Base-by-base conservation (phyloP, 2,113 vertebrate species). In the Dasyurus viverrinus region DNA sequence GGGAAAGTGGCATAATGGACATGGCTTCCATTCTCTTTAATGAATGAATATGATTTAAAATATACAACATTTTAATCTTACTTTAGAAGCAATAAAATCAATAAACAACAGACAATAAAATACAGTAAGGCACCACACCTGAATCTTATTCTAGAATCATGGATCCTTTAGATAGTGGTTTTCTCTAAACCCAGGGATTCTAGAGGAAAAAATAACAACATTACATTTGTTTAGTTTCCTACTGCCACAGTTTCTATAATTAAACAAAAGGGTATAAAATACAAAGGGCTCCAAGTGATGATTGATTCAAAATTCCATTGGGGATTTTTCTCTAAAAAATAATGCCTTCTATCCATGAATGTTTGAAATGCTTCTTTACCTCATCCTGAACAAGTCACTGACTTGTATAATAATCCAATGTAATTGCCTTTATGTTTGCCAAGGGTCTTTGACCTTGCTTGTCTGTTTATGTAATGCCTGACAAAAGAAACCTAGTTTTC, bases 401-500 rank as follows among this genome's bases (percentile, higher is more conserved):
- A 91, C 30, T 55, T 9, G 50, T 2, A 6, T 22, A 92, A 92
- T 4, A 26, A 36, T 89, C 57, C 92, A 92, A 90, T 22, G 27
- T 68, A 50, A 92, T 89, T 30, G 19, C 46, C 91, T 94, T 52
- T 53, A 22, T 53, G 25, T 22, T 24, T 48, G 48, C 55, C 89
- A 54, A 95, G 92, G 30, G 46, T 68, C 90, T 92, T 95, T 55
- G 54, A 53, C 91, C 52, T 95, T 30, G 54, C 36, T 48, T 95
- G 1, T 46, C 91, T 89, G 1, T 76, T 92, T 89, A 53, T 48
- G 36, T 94, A 90, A 93, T 95, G 93, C 68, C 53, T 89, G 53
- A 68, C 68, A 53, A 93, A 92, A 95, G 48, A 10, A 90, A 53
- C 50, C 27, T 54, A 30, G 50, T 30, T 96, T 95, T 96, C 94